A percentile compares a stretch with the other conserved stretches of the same genome.
phyloP scores from a whole-genome alignment of 2,113 vertebrate species.

The Daubentonia madagascariensis region DNA sequence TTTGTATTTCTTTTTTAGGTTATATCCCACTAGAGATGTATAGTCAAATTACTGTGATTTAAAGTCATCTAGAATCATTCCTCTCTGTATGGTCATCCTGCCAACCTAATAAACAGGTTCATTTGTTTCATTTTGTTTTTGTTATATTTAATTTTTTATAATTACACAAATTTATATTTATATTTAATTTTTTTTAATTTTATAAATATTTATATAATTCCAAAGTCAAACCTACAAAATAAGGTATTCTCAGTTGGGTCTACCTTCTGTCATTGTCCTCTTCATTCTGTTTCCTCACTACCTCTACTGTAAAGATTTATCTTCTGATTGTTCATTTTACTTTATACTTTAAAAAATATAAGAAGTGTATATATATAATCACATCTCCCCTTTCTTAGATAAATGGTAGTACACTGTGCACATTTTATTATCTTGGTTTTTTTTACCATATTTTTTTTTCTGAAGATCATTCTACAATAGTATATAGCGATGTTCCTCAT shows the following conservation, averaged over 20 bases:
- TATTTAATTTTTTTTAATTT: not conserved
- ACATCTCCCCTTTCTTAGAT: not conserved
- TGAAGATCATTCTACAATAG: not conserved
- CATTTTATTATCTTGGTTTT: not conserved
- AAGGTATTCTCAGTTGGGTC: not conserved
- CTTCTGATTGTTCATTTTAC: not conserved
- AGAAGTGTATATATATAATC: not conserved
- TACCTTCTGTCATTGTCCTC: not conserved
- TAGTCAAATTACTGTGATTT: not conserved
- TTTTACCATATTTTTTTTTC: not conserved
- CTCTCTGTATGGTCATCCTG: not conserved
- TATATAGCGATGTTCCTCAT: not conserved
- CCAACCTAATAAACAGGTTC: not conserved
- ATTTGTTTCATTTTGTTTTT: constrained; percentile 32
- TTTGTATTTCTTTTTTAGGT: not conserved
- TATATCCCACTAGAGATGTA: not conserved
- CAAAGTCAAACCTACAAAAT: not conserved
- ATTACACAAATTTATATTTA: not conserved
- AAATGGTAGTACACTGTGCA: not conserved
- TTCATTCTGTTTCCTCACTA: not conserved
- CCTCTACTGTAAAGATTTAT: not conserved
- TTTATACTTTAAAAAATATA: not conserved
- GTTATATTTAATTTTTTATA: not conserved
- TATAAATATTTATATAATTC: not conserved
- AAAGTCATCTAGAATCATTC: not conserved